These are phyloP conservation scores for Trichogramma evanescens DNA, from an alignment of 2,888 invertebrate species.

Conservation along the genomic window DNA sequence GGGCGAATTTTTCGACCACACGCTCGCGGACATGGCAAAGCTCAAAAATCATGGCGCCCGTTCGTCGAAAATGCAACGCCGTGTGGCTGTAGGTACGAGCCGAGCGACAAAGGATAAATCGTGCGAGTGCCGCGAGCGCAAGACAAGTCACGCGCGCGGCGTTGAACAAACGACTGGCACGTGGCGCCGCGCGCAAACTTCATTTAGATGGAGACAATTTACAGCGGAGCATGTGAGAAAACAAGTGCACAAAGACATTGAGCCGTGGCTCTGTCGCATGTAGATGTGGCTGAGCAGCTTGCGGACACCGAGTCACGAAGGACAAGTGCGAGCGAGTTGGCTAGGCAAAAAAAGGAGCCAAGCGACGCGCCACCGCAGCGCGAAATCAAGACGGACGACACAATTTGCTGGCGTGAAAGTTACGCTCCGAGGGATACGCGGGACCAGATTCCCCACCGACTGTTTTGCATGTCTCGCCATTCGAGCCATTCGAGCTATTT, in stretches of 20 bases:
- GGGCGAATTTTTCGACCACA: no score
- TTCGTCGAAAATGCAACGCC: background rate
- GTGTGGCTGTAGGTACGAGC: background rate
- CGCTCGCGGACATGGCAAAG: no score
- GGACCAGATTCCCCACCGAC: background rate
- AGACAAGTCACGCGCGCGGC: background rate
- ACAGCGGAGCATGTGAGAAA: no score
- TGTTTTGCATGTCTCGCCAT: slow-evolving; percentile 17
- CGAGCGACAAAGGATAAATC: slow-evolving; percentile 4
- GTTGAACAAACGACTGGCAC: no score
- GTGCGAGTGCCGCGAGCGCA: background rate
- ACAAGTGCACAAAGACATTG: background rate
- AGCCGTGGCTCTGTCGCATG: no score
- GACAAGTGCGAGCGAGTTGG: background rate
- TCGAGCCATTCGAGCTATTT: background rate
- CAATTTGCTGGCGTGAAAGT: slow-evolving; percentile 16
- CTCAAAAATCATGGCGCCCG: slow-evolving; percentile 3
- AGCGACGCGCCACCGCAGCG: background rate
- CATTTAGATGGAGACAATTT: no score
- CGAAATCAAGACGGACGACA: slow-evolving; percentile 18
- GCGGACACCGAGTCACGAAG: background rate
- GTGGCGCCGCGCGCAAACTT: no score
- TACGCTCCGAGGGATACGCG: slow-evolving; percentile 3
- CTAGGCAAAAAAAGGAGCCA: no score
- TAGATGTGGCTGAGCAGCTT: background rate